phyloP scores from a whole-genome alignment of 1,140 invertebrate species.

The Megalopta genalis region DNA sequence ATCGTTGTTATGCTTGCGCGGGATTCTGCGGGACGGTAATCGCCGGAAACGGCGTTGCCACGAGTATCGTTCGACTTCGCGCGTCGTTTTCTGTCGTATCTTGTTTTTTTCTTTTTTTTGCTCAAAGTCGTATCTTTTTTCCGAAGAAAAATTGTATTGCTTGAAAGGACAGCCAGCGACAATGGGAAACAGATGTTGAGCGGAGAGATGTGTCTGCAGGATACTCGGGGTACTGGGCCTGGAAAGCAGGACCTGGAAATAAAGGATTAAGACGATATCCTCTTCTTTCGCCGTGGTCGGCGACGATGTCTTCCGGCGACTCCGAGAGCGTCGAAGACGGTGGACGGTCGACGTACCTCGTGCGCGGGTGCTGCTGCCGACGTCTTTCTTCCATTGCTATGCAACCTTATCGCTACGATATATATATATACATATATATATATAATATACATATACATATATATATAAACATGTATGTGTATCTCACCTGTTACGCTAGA shows the following conservation, averaged over 20 bases:
- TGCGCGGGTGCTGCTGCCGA: conserved; percentile 14
- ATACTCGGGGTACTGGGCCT: conserved; percentile 78
- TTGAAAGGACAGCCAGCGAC: conserved; percentile 77
- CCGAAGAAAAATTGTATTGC: conserved; percentile 41
- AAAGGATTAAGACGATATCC: conserved; percentile 77
- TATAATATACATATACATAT: too few relatives aligned
- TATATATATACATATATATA: neutral
- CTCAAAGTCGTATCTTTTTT: neutral
- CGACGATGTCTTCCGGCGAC: conserved; percentile 49
- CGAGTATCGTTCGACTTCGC: conserved; percentile 27
- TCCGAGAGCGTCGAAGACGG: conserved; percentile 37
- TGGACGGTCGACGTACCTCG: neutral
- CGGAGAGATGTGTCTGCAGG: conserved; percentile 79
- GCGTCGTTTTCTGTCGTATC: conserved; percentile 42
- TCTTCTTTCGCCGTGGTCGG: conserved; percentile 51
- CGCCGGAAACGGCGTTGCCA: conserved; percentile 45
- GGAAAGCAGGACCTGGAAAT: conserved; percentile 80
- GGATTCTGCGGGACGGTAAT: conserved; percentile 44
- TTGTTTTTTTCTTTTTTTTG: neutral
- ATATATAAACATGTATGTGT: too few relatives aligned
- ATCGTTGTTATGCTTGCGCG: conserved; percentile 42
- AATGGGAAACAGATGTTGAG: conserved; percentile 75
- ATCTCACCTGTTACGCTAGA: conserved; percentile 58
- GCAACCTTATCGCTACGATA: conserved; percentile 53
- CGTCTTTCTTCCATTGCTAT: conserved; percentile 46